Evolutionary conservation across 2,888 invertebrate species (phyloP).

Genomic region (Thecophora atra): DNA sequence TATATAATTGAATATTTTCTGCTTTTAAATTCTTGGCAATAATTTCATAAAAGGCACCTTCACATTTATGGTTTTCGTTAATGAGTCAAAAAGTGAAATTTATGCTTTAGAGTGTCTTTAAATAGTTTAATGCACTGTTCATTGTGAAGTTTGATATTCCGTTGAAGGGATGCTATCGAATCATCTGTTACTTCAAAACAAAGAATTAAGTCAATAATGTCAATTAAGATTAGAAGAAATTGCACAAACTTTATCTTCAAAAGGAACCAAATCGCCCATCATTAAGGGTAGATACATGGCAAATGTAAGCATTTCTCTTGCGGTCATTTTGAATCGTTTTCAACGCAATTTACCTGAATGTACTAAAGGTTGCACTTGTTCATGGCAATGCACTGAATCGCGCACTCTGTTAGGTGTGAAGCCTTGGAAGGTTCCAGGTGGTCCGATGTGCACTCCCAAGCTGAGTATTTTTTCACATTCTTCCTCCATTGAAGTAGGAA

Average conservation of each 20-base stretch:
- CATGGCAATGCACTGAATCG: too few relatives aligned
- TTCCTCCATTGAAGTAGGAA: too few relatives aligned
- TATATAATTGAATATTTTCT: background rate
- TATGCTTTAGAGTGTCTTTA: constrained; percentile 20
- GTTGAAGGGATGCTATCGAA: constrained; percentile 3
- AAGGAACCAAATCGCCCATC: constrained; percentile 26
- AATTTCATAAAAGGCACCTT: constrained; percentile 7
- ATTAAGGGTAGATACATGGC: constrained; percentile 32
- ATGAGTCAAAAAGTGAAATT: constrained; percentile 13
- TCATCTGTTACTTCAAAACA: too few relatives aligned
- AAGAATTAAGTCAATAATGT: too few relatives aligned
- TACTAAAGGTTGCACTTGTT: too few relatives aligned
- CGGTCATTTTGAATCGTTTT: constrained; percentile 33
- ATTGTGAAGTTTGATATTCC: constrained; percentile 22
- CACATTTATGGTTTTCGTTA: constrained; percentile 17
- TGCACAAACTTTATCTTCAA: constrained; percentile 31
- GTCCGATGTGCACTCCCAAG: too few relatives aligned
- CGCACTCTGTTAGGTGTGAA: too few relatives aligned
- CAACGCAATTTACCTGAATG: too few relatives aligned
- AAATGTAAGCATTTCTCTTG: constrained; percentile 36
- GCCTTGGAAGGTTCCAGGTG: too few relatives aligned
- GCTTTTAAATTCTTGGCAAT: constrained; percentile 4
- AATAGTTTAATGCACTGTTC: constrained; percentile 26
- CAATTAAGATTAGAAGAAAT: constrained; percentile 31
- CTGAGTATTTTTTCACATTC: too few relatives aligned